Evolutionary conservation across 2,113 vertebrate species (phyloP).

Genomic region (Peromyscus californicus): DNA sequence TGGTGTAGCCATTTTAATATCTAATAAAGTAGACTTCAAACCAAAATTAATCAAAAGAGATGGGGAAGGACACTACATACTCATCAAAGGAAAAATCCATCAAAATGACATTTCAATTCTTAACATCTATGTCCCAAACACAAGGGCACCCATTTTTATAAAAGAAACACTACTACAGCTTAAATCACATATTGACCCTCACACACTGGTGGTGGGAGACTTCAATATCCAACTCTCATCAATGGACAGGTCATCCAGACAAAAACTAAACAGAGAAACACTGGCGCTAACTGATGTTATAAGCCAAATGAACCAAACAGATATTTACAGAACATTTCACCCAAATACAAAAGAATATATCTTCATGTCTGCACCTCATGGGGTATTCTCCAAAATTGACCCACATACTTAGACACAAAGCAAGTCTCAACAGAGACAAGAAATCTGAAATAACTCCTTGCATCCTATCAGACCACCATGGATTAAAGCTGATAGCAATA

Average conservation of each 20-base stretch:
- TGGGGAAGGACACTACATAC: neutral
- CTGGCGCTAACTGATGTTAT: neutral
- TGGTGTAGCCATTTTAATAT: neutral
- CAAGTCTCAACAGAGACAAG: neutral
- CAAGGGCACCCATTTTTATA: neutral
- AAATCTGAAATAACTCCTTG: neutral
- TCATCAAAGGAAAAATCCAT: neutral
- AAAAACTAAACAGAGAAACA: neutral
- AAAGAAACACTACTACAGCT: neutral
- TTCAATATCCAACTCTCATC: neutral
- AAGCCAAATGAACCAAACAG: neutral
- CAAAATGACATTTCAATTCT: neutral
- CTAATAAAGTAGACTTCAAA: neutral
- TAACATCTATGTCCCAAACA: neutral
- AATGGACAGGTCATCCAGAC: neutral
- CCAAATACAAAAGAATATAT: neutral
- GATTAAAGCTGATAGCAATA: neutral
- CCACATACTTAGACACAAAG: neutral
- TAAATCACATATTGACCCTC: neutral
- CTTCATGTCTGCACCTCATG: neutral
- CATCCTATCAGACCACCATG: neutral
- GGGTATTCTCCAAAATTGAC: neutral
- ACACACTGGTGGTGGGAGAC: neutral
- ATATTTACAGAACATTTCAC: neutral
- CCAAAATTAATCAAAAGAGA: neutral